phyloP scores from a whole-genome alignment of 2,113 vertebrate genomes.

The Anoura caudifer region DNA sequence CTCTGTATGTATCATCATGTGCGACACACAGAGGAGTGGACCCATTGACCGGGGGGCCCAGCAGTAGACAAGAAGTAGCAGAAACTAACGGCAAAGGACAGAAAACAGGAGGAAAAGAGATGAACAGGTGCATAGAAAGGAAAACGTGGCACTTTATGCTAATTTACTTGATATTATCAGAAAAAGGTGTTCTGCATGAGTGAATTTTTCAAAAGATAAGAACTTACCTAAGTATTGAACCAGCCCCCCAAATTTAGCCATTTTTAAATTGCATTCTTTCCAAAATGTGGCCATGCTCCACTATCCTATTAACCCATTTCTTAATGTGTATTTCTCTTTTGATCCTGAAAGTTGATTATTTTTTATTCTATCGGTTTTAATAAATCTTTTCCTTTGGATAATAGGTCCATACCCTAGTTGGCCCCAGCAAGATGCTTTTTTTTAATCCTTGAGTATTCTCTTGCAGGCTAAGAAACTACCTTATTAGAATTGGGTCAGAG shows the following conservation, averaged over 20 bases:
- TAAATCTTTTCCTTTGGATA: neutral
- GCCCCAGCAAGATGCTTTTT: neutral
- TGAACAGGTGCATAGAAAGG: accelerated
- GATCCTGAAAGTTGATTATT: neutral
- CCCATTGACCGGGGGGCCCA: neutral
- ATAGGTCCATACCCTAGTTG: neutral
- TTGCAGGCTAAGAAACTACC: neutral
- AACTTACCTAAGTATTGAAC: neutral
- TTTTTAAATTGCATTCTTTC: neutral
- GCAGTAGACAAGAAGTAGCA: neutral
- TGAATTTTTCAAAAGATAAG: neutral
- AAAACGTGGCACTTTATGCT: neutral
- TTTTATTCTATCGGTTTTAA: neutral
- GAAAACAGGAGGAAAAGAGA: neutral
- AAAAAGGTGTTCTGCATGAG: neutral
- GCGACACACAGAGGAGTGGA: neutral
- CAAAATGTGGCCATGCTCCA: neutral
- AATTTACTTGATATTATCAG: neutral
- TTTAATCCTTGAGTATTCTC: neutral
- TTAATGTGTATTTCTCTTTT: neutral
- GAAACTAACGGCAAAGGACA: accelerated
- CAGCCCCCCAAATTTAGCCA: neutral
- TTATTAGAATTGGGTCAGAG: neutral
- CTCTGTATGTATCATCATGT: accelerated
- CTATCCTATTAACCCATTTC: neutral